Evolutionary conservation across 92 coral and sea anemone species (phyloP).

Genomic region (Porites lobata): DNA sequence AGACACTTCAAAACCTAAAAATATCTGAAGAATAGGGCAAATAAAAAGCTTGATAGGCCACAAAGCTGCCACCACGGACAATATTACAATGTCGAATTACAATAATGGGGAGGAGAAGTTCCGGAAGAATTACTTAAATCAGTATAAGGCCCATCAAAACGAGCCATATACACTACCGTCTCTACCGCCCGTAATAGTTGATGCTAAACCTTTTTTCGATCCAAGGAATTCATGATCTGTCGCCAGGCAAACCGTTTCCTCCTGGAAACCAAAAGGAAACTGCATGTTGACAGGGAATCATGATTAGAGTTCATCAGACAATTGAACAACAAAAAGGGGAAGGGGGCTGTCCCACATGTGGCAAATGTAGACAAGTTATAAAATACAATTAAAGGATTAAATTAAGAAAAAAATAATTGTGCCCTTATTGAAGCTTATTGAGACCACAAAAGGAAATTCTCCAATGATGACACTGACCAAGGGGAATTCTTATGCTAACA

Average conservation of each 20-base stretch:
- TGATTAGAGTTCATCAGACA: not conserved
- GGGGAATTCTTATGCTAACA: constrained; percentile 14
- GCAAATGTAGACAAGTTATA: not conserved
- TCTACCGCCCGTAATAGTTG: not conserved
- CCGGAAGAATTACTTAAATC: too few species aligned
- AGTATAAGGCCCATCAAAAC: not conserved
- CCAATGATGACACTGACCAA: not conserved
- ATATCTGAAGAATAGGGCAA: too few species aligned
- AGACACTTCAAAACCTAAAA: too few species aligned
- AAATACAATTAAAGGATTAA: constrained; percentile 31
- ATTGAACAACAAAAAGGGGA: not conserved
- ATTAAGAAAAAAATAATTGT: constrained; percentile 17
- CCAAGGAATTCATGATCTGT: not conserved
- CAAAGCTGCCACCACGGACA: too few species aligned
- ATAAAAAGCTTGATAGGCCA: too few species aligned
- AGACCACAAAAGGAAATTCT: constrained; percentile 8
- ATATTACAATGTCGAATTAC: too few species aligned
- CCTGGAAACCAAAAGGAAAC: not conserved
- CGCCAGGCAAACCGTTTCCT: not conserved
- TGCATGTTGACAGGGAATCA: not conserved
- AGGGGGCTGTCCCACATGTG: not conserved
- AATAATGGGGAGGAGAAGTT: too few species aligned
- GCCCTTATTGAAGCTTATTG: not conserved
- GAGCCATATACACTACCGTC: not conserved
- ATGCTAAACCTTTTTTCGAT: not conserved